Conservation (phyloP, 2,113 vertebrate genomes). For the Hypocryptadius cinnamomeus region DNA sequence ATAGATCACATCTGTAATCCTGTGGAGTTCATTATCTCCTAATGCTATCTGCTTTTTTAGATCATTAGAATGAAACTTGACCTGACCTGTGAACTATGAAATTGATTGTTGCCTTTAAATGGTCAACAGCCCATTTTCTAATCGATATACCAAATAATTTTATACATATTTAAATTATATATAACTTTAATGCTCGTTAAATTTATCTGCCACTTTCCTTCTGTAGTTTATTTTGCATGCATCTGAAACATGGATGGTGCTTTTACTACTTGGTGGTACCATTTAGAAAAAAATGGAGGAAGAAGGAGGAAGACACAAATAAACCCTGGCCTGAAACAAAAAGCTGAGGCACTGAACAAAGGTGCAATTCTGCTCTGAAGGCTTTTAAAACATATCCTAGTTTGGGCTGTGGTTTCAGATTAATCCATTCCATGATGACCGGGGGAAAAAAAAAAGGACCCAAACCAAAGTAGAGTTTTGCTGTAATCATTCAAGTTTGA, state of each 20-base stretch:
- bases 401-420: not conserved
- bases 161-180: slow-evolving; percentile 87
- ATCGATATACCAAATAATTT: slow-evolving; percentile 79
- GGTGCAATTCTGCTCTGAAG: not conserved
- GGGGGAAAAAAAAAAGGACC: not conserved
- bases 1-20: slow-evolving; percentile 70
- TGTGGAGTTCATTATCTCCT: slow-evolving; percentile 78
- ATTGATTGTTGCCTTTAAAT: slow-evolving; percentile 83
- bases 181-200: slow-evolving; percentile 82
- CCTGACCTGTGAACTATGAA: slow-evolving; percentile 82
- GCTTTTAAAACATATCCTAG: not conserved
- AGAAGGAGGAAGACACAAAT: not conserved
- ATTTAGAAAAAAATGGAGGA: not conserved
- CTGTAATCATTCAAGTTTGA: not conserved
- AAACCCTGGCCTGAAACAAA: not conserved
- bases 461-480: not conserved
- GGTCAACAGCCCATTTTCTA: slow-evolving; percentile 82
- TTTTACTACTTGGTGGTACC: slow-evolving; percentile 56
- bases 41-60: slow-evolving; percentile 74
- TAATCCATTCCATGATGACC: not conserved
- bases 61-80: slow-evolving; percentile 82
- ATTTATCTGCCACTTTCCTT: slow-evolving; percentile 79
- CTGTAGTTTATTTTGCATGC: slow-evolving; percentile 55
- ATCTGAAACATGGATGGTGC: slow-evolving; percentile 47
- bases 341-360: not conserved